Base-by-base conservation (phyloP, 2,888 invertebrate genomes). In the Tridacna crocea region DNA sequence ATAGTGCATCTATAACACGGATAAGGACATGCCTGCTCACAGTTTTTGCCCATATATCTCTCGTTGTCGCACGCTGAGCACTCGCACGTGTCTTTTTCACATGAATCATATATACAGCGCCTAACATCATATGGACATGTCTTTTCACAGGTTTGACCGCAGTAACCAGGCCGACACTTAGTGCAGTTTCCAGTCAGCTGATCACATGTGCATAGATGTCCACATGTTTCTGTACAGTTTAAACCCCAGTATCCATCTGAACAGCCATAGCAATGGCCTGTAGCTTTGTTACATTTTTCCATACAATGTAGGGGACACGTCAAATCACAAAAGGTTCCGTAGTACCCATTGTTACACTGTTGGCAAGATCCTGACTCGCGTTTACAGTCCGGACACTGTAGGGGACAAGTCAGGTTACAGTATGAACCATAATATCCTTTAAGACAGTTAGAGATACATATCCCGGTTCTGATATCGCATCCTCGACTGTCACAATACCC, bases 131-230 rank as follows among this genome's bases (percentile, higher is more conserved):
- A 36, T 0, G 51, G 48, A 70, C 70, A 70, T 10, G 24, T 51
- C 15, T 70, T 70, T 51, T 70, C 51, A 51, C 70, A 70, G 12
- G 2, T 13, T 11, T 12, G 13, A 4, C 70, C 70, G 19, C 70
- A 70, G 51, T 51, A 70, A 3, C 70, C 70, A n/a, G 12, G 24
- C 8, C 10, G 13, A 70, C 70, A 70, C 3, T 13, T 12, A 22
- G 70, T 51, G 46, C 70, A 70, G 22, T 70, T 70, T 24, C 70
- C 70, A 24, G 47, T 70, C 12, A 70, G 22, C 51, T 70, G 70
- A 51, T 70, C 70, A 13, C 70, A 70, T 6, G 19, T 4, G 15
- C 70, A 70, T 17, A 24, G 22, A 47, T 70, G 70, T 12, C 22
- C 70, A 70, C 70, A 70, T 8, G 10, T 10, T 51, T 48, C 26